Percentiles rank a stretch among this genome's conserved stretches.
phyloP scores from a whole-genome alignment of 2,113 vertebrate species.

The Mormyrus lacerda region DNA sequence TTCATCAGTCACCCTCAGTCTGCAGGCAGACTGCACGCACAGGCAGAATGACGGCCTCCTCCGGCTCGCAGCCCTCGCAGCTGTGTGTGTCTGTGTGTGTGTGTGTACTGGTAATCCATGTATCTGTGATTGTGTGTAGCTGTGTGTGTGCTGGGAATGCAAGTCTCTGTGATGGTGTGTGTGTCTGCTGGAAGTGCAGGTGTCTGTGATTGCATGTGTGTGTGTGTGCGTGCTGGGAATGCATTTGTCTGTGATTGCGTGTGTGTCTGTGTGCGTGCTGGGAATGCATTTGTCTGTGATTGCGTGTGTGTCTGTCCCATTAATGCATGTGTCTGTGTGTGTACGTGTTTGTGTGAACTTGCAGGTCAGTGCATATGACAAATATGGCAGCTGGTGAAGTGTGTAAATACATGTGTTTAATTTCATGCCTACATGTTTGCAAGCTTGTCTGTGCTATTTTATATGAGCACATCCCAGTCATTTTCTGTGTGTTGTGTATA shows the following conservation, averaged over 20 bases:
- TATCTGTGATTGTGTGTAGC: too few relatives aligned
- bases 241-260: neutral
- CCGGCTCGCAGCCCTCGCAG: neutral
- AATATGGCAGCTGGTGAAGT: neutral
- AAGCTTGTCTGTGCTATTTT: neutral
- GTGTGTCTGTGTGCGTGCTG: neutral
- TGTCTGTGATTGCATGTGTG: neutral
- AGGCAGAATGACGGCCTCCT: neutral
- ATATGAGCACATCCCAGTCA: neutral
- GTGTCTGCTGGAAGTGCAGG: neutral
- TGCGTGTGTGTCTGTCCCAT: neutral
- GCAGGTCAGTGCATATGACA: neutral
- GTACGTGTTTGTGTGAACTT: neutral
- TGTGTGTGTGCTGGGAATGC: neutral
- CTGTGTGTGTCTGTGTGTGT: neutral
- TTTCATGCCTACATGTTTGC: neutral
- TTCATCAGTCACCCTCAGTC: neutral
- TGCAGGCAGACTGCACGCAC: neutral
- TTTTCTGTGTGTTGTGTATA: neutral
- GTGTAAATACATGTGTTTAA: neutral
- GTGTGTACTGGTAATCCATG: neutral
- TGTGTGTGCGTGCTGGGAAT: neutral
- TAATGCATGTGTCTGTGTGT: neutral
- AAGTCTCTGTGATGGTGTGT: neutral
- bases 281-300: neutral